Evolutionary conservation across 1,140 invertebrate genomes (phyloP), one percentile per base, ranked within the genome.

Genomic region (Habropoda laboriosa): DNA sequence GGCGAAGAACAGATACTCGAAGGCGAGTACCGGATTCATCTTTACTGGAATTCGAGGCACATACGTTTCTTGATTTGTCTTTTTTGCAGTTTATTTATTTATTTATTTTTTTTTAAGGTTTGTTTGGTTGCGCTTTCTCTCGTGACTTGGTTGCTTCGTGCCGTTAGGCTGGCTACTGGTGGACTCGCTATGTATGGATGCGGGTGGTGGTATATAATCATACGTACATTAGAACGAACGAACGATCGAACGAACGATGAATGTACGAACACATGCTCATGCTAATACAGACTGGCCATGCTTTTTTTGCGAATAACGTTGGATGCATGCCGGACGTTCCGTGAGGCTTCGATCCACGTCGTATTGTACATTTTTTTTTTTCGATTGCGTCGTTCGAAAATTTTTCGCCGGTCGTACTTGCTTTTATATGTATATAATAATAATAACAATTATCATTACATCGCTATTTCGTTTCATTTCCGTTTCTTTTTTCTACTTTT

Each of bases 1-100:
- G 86, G 98, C 98, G 95, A 99, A 99, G 95, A 99, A 99, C 75
- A 99, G 95, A 94, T 98, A 96, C 95, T 99, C 98, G 94, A 99
- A 97, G 79, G 98, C 97, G 93, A 98, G 95, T 89, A 98, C 92
- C 81, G 97, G 97, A 92, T 96, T 96, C 95, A 97, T 96, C 93
- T 95, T 94, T 94, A 96, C 96, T 97, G 94, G 75, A 92, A 92
- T 90, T 89, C 89, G 89, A 90, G 86, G 85, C 83, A 92, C 84
- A 84, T 55, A 83, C 60, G 72, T 81, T 83, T 87, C 85, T 86
- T 79, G 30, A 49, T 86, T 64, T 80, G 61, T 68, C 24, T 63
- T 73, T 45, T 70, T 30, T n/a, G n/a, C n/a, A n/a, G 38, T 45
- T 75, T n/a, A 21, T 74, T 63, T 57, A 12, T 55, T 57, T 61